Conservation (phyloP, 30 jellyfish, hydroid and myxozoan species). For the Cassiopea xamachana region DNA sequence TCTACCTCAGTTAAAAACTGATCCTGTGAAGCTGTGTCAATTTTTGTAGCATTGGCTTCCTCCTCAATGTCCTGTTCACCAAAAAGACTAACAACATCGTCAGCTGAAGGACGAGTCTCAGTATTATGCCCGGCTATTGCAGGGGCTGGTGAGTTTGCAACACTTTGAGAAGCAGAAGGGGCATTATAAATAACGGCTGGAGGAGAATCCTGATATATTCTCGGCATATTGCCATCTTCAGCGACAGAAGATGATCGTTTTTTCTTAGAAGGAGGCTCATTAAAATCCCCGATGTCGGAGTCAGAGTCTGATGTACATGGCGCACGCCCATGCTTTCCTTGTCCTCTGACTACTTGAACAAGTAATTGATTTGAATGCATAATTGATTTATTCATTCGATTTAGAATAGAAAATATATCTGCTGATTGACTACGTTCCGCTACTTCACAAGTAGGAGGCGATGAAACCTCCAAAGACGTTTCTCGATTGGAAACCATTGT, state of each 20-base stretch:
- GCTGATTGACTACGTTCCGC: background rate
- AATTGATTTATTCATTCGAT: background rate
- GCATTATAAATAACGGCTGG: background rate
- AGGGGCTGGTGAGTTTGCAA: constrained; percentile 11
- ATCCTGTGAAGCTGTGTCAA: background rate
- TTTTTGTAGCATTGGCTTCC: background rate
- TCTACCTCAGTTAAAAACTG: background rate
- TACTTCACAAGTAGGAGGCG: background rate
- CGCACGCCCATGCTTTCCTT: background rate
- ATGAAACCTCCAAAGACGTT: background rate
- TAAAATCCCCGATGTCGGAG: background rate
- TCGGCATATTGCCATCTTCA: background rate
- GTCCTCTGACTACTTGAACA: background rate
- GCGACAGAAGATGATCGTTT: background rate
- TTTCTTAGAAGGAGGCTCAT: background rate
- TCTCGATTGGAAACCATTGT: background rate
- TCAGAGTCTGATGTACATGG: background rate
- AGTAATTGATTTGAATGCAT: background rate
- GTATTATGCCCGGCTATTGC: constrained; percentile 7
- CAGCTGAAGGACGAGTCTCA: constrained; percentile 13
- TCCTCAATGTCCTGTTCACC: constrained; percentile 16
- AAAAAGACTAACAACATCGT: background rate
- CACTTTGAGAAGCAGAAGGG: background rate
- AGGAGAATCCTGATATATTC: background rate
- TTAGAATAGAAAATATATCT: background rate